phyloP scores from a whole-genome alignment of 2,113 vertebrate genomes.

The Mola mola region DNA sequence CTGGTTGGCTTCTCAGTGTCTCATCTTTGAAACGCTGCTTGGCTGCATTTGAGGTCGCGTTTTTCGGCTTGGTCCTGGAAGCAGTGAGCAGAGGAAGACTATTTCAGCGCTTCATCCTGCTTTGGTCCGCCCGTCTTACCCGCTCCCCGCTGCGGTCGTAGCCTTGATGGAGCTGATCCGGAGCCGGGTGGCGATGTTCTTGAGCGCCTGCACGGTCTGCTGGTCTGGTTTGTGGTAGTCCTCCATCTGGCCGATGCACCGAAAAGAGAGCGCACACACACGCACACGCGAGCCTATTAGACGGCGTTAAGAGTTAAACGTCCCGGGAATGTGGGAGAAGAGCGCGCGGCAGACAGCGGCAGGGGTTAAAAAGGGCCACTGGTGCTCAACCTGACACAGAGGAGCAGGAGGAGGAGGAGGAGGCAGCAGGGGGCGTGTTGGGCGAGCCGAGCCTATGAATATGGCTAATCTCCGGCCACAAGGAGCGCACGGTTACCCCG shows the following conservation, averaged over 20 bases:
- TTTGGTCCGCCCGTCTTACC: constrained; percentile 78
- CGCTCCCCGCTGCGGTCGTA: constrained; percentile 89
- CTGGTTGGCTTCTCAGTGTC: too few relatives aligned
- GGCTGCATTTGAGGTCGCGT: too few relatives aligned
- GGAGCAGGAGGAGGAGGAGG: background rate
- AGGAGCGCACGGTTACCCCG: constrained; percentile 26
- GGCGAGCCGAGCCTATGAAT: constrained; percentile 47
- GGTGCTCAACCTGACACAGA: background rate
- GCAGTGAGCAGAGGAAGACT: too few relatives aligned
- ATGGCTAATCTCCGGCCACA: constrained; percentile 61
- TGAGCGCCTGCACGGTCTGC: constrained; percentile 93
- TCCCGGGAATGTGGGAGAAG: constrained; percentile 11
- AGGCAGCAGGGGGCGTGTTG: constrained; percentile 40
- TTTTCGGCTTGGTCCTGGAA: too few relatives aligned
- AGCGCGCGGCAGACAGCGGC: constrained; percentile 17
- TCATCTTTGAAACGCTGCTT: too few relatives aligned
- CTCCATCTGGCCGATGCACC: constrained; percentile 81
- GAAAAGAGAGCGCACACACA: constrained; percentile 21
- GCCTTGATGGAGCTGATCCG: constrained; percentile 92
- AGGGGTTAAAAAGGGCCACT: constrained; percentile 62
- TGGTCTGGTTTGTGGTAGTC: constrained; percentile 95
- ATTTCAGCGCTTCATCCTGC: background rate
- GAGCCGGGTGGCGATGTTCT: constrained; percentile 91
- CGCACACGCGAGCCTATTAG: constrained; percentile 26
- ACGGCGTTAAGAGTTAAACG: constrained; percentile 51